Evolutionary conservation across 1,140 invertebrate genomes (phyloP).

Genomic region (Calephelis virginiensis): DNA sequence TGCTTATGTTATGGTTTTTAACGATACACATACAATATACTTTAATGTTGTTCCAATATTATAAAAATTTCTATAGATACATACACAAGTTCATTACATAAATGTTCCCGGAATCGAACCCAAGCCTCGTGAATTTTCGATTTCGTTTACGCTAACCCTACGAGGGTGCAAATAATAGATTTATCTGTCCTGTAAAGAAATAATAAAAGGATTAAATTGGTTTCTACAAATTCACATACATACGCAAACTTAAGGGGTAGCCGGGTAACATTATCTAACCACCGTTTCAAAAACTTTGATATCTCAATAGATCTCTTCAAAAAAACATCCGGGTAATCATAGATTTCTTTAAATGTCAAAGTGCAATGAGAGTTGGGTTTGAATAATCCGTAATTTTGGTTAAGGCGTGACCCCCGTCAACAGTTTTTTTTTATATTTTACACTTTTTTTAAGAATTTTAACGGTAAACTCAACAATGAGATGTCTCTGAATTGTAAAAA

Average conservation of each 20-base stretch:
- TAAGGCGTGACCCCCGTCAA: slow-evolving; percentile 74
- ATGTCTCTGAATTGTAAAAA: slow-evolving; percentile 67
- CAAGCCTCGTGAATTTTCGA: no score
- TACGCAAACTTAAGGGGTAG: slow-evolving; percentile 61
- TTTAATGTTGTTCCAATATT: no score
- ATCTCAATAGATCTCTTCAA: slow-evolving; percentile 69
- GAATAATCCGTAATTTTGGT: slow-evolving; percentile 73
- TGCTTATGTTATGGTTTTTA: no score
- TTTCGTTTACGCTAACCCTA: background rate
- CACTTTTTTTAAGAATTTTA: slow-evolving; percentile 63
- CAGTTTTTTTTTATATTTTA: slow-evolving; percentile 65
- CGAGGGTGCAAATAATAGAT: slow-evolving; percentile 7
- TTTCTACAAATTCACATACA: slow-evolving; percentile 57
- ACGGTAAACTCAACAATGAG: slow-evolving; percentile 62
- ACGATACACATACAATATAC: no score
- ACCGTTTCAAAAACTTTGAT: slow-evolving; percentile 63
- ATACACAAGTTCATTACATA: no score
- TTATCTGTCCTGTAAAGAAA: slow-evolving; percentile 6
- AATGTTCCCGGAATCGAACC: no score
- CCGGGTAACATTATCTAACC: slow-evolving; percentile 60
- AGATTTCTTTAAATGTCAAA: slow-evolving; percentile 69
- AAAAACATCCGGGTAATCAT: slow-evolving; percentile 61
- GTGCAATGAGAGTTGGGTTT: slow-evolving; percentile 70
- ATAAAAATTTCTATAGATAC: no score
- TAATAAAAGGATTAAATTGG: slow-evolving; percentile 34